phyloP scores from a whole-genome alignment of 2,888 invertebrate genomes.

The Dastarcus helophoroides region DNA sequence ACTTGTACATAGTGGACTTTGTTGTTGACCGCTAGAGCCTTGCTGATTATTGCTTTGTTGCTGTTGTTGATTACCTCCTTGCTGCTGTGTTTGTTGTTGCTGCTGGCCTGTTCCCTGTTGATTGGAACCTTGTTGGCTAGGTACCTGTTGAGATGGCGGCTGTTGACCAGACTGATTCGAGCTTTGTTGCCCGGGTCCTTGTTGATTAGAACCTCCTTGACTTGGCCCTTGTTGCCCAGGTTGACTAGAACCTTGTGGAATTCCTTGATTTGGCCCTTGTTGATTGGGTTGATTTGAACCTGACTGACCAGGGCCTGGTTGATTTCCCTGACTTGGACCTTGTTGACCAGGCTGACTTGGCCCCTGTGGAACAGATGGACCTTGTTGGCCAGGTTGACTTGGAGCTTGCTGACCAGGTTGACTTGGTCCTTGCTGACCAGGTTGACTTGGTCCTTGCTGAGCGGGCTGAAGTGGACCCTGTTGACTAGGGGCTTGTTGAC shows the following conservation, averaged over 20 bases:
- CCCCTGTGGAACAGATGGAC: slow-evolving; percentile 6
- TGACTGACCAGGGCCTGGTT: slow-evolving; percentile 10
- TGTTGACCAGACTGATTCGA: slow-evolving; percentile 4
- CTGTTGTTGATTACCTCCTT: slow-evolving; percentile 6
- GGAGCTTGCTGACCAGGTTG: slow-evolving; percentile 11
- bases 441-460: slow-evolving; percentile 8
- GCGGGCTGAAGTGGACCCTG: slow-evolving; percentile 11
- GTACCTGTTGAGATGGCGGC: slow-evolving; percentile 8
- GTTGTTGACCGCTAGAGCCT: slow-evolving; percentile 14
- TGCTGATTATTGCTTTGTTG: slow-evolving; percentile 13
- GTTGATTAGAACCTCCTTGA: slow-evolving; percentile 8
- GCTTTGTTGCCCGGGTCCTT: slow-evolving; percentile 6
- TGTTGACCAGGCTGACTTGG: slow-evolving; percentile 11
- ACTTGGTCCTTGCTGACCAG: slow-evolving; percentile 9
- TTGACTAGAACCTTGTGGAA: slow-evolving; percentile 6
- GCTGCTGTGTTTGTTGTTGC: slow-evolving; percentile 10
- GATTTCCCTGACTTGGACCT: slow-evolving; percentile 13
- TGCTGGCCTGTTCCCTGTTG: slow-evolving; percentile 9
- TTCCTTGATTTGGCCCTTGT: slow-evolving; percentile 12
- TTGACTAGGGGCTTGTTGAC: slow-evolving; percentile 14
- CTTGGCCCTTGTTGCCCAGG: slow-evolving; percentile 2
- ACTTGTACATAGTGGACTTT: slow-evolving; percentile 37
- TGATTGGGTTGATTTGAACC: slow-evolving; percentile 7
- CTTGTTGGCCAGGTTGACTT: slow-evolving; percentile 5
- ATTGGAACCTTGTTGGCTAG: slow-evolving; percentile 2